Percentiles rank a stretch among this genome's conserved stretches.
Conservation (phyloP, 2,797 vertebrate genomes). For the Peromyscus aztecus region DNA sequence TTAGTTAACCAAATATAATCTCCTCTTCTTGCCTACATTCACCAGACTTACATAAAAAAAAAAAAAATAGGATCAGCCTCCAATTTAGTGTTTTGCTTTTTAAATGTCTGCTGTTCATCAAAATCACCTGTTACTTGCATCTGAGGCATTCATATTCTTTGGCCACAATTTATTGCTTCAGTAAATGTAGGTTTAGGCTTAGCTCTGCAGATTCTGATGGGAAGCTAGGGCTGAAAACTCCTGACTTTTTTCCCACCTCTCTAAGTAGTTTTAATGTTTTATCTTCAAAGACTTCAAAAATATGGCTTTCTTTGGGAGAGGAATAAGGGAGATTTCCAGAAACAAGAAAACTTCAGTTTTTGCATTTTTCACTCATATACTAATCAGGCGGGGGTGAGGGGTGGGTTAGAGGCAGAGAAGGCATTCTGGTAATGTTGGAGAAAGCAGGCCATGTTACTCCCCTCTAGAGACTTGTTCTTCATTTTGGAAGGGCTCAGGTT, state of each 20-base stretch:
- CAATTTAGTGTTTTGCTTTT: slow-evolving; percentile 5
- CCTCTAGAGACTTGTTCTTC: slow-evolving; percentile 82
- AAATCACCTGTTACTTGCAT: slow-evolving; percentile 20
- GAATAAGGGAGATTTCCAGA: slow-evolving; percentile 23
- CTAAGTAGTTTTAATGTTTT: slow-evolving; percentile 7
- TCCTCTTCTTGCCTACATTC: slow-evolving; percentile 11
- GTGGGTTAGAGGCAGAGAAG: slow-evolving; percentile 59
- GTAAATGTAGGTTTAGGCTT: slow-evolving; percentile 22
- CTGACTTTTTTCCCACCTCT: not conserved
- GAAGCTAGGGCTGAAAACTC: slow-evolving; percentile 38
- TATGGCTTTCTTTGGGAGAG: slow-evolving; percentile 48
- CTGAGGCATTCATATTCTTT: not conserved
- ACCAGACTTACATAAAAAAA: slow-evolving; percentile 49
- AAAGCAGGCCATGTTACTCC: slow-evolving; percentile 70
- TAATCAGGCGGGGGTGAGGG: not conserved
- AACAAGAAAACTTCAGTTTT: slow-evolving; percentile 54
- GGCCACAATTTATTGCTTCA: not conserved
- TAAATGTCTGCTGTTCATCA: slow-evolving; percentile 18
- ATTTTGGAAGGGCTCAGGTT: slow-evolving; percentile 82
- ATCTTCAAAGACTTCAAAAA: slow-evolving; percentile 52
- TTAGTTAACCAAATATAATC: slow-evolving; percentile 42
- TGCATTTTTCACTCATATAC: slow-evolving; percentile 48
- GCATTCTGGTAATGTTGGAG: slow-evolving; percentile 76
- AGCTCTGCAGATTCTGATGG: slow-evolving; percentile 22
- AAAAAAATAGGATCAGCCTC: not conserved